phyloP scores from a whole-genome alignment of 2,888 invertebrate genomes.

The Slavum lentiscoides region DNA sequence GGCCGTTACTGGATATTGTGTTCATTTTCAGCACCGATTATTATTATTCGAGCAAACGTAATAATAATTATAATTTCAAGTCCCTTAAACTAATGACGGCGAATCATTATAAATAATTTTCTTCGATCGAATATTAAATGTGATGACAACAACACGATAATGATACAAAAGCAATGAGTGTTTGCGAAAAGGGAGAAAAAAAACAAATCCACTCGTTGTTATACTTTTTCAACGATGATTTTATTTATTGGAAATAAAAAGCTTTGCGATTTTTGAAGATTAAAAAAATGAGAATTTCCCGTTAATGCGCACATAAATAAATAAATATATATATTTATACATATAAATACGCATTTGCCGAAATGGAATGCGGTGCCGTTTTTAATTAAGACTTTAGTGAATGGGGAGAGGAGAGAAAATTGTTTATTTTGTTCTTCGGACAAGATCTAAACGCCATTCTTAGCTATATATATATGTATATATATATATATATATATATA shows the following conservation, averaged over 20 bases:
- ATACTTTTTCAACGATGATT: too few species aligned
- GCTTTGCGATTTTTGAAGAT: background rate
- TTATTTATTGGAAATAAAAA: background rate
- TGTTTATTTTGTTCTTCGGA: slow-evolving; percentile 44
- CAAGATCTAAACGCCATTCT: slow-evolving; percentile 15
- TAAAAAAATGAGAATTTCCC: background rate
- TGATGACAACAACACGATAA: too few species aligned
- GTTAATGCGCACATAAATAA: background rate
- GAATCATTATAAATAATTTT: background rate
- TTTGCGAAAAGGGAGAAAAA: too few species aligned
- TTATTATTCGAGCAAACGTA: too few species aligned
- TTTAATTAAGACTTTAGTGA: slow-evolving; percentile 31
- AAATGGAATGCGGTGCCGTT: slow-evolving; percentile 32
- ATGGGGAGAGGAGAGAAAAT: background rate
- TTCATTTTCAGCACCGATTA: too few species aligned
- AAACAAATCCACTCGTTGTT: background rate
- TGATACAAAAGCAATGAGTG: too few species aligned
- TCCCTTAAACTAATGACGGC: background rate
- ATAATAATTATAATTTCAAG: too few species aligned
- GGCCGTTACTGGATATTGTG: too few species aligned
- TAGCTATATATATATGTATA: background rate
- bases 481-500: too few species aligned
- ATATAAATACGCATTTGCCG: background rate
- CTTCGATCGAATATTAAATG: too few species aligned
- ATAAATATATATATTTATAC: background rate